Evolutionary conservation across 2,113 vertebrate genomes (phyloP).

Genomic region (Saiga tatarica): DNA sequence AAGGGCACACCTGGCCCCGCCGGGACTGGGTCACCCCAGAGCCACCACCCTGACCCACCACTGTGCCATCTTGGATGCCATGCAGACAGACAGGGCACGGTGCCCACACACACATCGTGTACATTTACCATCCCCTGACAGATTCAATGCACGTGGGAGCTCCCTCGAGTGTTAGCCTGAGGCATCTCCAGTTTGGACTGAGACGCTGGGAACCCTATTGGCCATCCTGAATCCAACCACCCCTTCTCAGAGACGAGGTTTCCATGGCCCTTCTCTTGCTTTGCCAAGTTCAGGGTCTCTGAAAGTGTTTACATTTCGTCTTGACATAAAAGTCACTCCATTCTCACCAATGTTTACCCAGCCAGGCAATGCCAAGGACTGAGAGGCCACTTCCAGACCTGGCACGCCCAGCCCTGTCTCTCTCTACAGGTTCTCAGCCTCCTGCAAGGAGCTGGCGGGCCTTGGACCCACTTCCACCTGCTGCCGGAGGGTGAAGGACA

Average conservation of each 20-base stretch:
- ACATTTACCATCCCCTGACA: background rate
- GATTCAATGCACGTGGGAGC: background rate
- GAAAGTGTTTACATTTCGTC: background rate
- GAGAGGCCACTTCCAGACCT: background rate
- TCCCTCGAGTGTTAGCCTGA: background rate
- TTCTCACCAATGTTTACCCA: background rate
- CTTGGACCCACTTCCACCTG: background rate
- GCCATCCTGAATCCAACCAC: background rate
- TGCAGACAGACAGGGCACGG: background rate
- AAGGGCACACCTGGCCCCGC: background rate
- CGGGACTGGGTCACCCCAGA: background rate
- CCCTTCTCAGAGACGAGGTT: background rate
- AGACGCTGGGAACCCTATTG: background rate
- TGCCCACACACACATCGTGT: background rate
- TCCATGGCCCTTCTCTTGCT: background rate
- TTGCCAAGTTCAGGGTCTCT: background rate
- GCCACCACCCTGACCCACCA: fast-evolving
- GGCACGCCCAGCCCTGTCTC: background rate
- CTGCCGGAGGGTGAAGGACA: background rate
- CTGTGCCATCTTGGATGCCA: background rate
- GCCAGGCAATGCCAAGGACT: background rate
- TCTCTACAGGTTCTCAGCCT: background rate
- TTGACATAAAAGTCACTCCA: background rate
- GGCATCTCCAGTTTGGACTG: background rate
- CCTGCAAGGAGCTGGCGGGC: fast-evolving